A percentile compares a stretch with the other conserved stretches of the same genome.
phyloP scores from a whole-genome alignment of 1,140 invertebrate species.

The Notospermus geniculatus region DNA sequence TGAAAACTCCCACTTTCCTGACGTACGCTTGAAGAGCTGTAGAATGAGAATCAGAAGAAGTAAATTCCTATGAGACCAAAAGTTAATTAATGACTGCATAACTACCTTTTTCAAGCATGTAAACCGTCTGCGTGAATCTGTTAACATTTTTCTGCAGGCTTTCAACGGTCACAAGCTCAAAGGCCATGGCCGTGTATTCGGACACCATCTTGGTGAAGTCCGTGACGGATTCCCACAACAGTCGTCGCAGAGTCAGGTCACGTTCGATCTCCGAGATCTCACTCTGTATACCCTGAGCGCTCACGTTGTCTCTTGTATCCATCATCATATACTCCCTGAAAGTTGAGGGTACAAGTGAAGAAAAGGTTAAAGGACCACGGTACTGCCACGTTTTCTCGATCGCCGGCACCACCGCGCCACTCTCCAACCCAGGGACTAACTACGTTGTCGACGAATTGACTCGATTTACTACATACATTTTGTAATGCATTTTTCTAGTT shows the following conservation, averaged over 20 bases:
- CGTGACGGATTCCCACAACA: constrained; percentile 52
- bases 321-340: constrained; percentile 41
- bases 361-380: too few relatives aligned
- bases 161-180: constrained; percentile 52
- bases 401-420: too few relatives aligned
- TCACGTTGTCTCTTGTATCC: constrained; percentile 40
- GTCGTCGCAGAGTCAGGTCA: constrained; percentile 48
- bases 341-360: too few relatives aligned
- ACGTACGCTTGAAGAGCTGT: too few relatives aligned
- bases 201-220: constrained; percentile 49
- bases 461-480: too few relatives aligned
- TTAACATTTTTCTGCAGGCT: constrained; percentile 54
- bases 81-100: background rate
- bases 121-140: constrained; percentile 53
- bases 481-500: too few relatives aligned
- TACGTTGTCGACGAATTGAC: too few relatives aligned
- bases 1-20: too few relatives aligned
- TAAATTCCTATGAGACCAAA: too few relatives aligned
- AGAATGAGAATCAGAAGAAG: too few relatives aligned
- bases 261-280: constrained; percentile 53
- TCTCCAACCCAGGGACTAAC: too few relatives aligned
- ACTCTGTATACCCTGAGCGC: constrained; percentile 45
- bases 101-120: constrained; percentile 54
- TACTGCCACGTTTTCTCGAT: too few relatives aligned
- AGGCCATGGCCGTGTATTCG: constrained; percentile 48